phyloP scores from a whole-genome alignment of 1,140 invertebrate genomes.

The Calosoma granatense region DNA sequence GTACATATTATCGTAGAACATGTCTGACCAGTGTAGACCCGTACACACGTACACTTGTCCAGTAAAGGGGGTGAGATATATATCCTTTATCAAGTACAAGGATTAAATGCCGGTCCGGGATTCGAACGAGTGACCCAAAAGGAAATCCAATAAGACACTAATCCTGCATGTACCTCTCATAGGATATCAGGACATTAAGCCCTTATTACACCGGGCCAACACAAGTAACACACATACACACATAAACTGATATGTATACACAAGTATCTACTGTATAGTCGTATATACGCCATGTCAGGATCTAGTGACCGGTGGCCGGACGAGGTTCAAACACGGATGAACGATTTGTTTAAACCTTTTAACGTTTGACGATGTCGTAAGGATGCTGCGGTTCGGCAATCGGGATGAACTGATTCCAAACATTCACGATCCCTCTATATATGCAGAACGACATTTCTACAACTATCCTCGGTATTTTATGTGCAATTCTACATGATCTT shows the following conservation, averaged over 20 bases:
- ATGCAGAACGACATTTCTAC: too few species aligned
- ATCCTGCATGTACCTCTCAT: constrained; percentile 5
- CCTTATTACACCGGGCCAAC: not conserved
- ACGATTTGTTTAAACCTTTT: not conserved
- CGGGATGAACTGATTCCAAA: too few species aligned
- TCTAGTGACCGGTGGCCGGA: not conserved
- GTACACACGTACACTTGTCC: not conserved
- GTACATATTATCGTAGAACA: not conserved
- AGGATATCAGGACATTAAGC: constrained; percentile 6
- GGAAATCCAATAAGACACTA: constrained; percentile 12
- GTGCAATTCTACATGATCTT: too few species aligned
- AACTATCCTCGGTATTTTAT: too few species aligned
- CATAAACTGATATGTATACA: not conserved
- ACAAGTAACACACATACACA: not conserved
- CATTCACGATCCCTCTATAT: too few species aligned
- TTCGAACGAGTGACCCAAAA: constrained; percentile 11
- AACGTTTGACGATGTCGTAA: not conserved
- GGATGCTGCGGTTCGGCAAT: too few species aligned
- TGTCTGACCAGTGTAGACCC: not conserved
- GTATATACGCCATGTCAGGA: not conserved
- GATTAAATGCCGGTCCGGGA: constrained; percentile 5
- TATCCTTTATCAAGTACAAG: constrained; percentile 11
- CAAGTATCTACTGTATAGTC: not conserved
- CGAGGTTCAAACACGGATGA: not conserved
- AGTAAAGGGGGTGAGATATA: not conserved